Evolutionary conservation across 2,113 vertebrate genomes (phyloP), one percentile per base, ranked within the genome.

Genomic region (Cottus gobio): DNA sequence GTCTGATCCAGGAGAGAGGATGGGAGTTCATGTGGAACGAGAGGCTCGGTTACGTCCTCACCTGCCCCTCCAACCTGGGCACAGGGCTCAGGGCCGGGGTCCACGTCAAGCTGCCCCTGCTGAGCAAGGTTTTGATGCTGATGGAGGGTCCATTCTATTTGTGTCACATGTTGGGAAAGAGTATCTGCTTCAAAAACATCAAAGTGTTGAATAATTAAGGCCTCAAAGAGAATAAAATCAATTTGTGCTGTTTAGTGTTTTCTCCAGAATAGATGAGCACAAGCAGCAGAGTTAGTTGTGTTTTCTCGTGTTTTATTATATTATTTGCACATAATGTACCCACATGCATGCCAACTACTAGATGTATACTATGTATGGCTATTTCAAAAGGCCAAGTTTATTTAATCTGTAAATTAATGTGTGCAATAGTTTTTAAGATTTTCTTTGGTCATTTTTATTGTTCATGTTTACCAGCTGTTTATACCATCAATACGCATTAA

Each of bases 1-100:
- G 28, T 62, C 88, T 95, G 80, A 95, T 95, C 87, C 87, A 94
- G 85, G 93, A 95, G 83, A 91, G 79, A 77, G 95, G 95, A 24
- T 95, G 94, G 94, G 95, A 95, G 89, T 95, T 95, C 79, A 95
- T 95, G 95, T 95, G 95, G 94, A 95, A 94, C 10, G 89, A 95
- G 90, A 88, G 46, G 22, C 85, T 95, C 5, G 95, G 95, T 3
- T 95, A 95, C 84, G 16, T 95, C 83, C 94, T 95, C 74, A 94
- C 94, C 72, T 95, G 94, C 69, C 95, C 95, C 42, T 95, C 95
- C 56, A 95, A 95, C 87, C 87, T 95, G 86, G 95, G 95, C 79
- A 95, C 95, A 0, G 95, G 95, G 1, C 90, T 95, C 18, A 87
- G 95, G 56, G 95, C 95, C 0, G 95, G 95, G 0, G 95, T 95